Conservation (phyloP, 2,113 vertebrate genomes). For the Coryphaenoides rupestris region DNA sequence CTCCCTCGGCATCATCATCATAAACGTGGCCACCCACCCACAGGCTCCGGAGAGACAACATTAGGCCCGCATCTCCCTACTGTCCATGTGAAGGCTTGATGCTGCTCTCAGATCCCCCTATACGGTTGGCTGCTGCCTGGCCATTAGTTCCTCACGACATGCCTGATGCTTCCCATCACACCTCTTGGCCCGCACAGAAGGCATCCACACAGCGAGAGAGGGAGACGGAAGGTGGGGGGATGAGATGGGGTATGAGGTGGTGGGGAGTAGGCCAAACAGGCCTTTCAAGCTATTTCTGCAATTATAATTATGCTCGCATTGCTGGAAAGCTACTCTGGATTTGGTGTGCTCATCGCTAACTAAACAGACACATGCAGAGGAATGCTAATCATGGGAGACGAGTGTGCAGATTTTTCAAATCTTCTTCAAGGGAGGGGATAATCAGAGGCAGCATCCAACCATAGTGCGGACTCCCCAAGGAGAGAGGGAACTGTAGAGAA, state of each 20-base stretch:
- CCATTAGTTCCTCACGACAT: slow-evolving; percentile 29
- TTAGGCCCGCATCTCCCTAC: no score
- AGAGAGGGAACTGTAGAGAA: slow-evolving; percentile 5
- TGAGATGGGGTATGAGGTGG: no score
- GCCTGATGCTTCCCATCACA: slow-evolving; percentile 46
- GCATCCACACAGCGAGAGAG: slow-evolving; percentile 25
- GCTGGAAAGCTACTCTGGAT: slow-evolving; percentile 38
- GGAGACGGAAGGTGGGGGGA: slow-evolving; percentile 43
- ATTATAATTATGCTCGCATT: slow-evolving; percentile 65
- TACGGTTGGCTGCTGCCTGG: slow-evolving; percentile 1
- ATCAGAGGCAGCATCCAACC: slow-evolving; percentile 45
- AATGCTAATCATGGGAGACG: slow-evolving; percentile 55
- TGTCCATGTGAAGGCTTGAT: no score
- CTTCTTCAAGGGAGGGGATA: slow-evolving; percentile 41
- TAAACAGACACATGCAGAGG: slow-evolving; percentile 35
- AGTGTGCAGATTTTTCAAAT: slow-evolving; percentile 40
- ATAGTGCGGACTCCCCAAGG: slow-evolving; percentile 14
- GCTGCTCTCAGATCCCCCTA: no score
- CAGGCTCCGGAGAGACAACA: no score
- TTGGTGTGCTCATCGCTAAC: slow-evolving; percentile 39
- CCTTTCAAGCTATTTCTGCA: slow-evolving; percentile 63
- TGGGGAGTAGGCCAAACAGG: slow-evolving; percentile 44
- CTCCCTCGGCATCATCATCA: no score
- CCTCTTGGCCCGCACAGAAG: slow-evolving; percentile 40
- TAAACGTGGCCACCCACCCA: no score